A percentile compares a stretch with the other conserved stretches of the same genome.
Evolutionary conservation across 2,797 vertebrate genomes (phyloP).

Genomic region (Sebastes baramenuke): DNA sequence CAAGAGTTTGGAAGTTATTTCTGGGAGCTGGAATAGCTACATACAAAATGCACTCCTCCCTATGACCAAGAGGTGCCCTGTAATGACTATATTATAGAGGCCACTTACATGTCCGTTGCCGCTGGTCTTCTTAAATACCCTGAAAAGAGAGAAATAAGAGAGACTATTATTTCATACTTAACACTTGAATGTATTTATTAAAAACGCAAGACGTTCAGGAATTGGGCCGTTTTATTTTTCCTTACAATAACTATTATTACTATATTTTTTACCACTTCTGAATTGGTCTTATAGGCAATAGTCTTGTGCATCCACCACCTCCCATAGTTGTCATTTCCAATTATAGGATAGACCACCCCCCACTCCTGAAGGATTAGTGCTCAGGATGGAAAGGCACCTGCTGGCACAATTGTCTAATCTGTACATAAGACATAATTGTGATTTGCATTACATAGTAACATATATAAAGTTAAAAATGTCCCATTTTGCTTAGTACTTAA

Average conservation of each 20-base stretch:
- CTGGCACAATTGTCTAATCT: constrained; percentile 30
- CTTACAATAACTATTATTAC: not conserved
- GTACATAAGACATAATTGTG: not conserved
- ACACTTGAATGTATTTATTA: not conserved
- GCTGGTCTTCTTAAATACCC: constrained; percentile 92
- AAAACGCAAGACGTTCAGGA: not conserved
- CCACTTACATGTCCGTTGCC: constrained; percentile 86
- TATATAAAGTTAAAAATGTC: not conserved
- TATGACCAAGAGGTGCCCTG: constrained; percentile 33
- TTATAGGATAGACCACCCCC: not conserved
- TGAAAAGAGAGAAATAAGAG: constrained; percentile 65
- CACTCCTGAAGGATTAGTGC: constrained; percentile 34
- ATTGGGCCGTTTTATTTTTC: not conserved
- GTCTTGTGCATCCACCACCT: not conserved
- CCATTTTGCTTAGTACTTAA: not conserved
- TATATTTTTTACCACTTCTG: not conserved
- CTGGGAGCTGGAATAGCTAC: constrained; percentile 47
- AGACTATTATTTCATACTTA: not conserved
- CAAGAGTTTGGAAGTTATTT: constrained; percentile 56
- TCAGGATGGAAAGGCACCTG: constrained; percentile 25
- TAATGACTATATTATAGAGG: constrained; percentile 57
- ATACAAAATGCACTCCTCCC: constrained; percentile 53
- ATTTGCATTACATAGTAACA: not conserved
- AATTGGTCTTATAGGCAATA: not conserved
- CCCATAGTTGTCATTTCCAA: constrained; percentile 1